Conservation (phyloP, 2,113 vertebrate genomes). For the Pristiophorus japonicus region DNA sequence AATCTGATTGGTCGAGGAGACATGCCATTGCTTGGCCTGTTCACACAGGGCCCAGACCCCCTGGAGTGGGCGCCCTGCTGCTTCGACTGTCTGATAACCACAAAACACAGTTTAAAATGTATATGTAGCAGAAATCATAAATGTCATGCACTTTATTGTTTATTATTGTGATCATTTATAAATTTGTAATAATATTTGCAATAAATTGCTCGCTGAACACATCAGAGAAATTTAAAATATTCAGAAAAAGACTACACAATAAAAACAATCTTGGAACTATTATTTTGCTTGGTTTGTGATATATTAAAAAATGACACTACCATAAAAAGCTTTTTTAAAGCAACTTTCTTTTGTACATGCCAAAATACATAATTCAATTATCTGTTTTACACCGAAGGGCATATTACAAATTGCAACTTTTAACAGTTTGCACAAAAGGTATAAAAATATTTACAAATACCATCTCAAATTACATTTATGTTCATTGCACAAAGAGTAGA, state of each 20-base stretch:
- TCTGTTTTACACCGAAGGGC: constrained; percentile 27
- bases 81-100: no score
- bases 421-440: constrained; percentile 35
- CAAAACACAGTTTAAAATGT: no score
- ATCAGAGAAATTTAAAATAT: constrained; percentile 23
- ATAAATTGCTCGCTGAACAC: constrained; percentile 13
- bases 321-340: constrained; percentile 37
- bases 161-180: constrained; percentile 33
- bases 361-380: constrained; percentile 29
- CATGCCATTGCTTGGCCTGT: no score
- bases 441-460: constrained; percentile 36
- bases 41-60: no score
- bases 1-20: no score
- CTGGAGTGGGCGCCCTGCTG: no score
- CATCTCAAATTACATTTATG: constrained; percentile 20
- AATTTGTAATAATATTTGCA: constrained; percentile 3
- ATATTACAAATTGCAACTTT: constrained; percentile 34
- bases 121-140: constrained; percentile 18
- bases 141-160: constrained; percentile 29
- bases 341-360: constrained; percentile 31
- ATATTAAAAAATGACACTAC: constrained; percentile 36
- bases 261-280: constrained; percentile 32
- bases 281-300: constrained; percentile 19
- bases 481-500: constrained; percentile 34
- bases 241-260: constrained; percentile 27